These are phyloP conservation scores for Myotis planiceps DNA, from an alignment of 2,797 vertebrate species.

Conservation along the genomic window DNA sequence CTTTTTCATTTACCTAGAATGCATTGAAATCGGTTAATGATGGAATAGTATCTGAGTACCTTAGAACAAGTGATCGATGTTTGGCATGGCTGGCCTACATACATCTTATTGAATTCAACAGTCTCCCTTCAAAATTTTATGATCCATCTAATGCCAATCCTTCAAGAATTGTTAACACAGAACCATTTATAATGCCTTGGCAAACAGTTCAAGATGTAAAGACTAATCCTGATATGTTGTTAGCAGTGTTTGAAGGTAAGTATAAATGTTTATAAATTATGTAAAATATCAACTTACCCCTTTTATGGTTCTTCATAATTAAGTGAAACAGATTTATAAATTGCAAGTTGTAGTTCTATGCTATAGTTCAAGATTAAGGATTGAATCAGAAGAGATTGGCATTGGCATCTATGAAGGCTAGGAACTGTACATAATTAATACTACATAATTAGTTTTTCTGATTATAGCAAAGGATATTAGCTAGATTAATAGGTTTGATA, in stretches of 20 bases:
- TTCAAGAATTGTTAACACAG: slow-evolving; percentile 91
- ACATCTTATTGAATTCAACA: slow-evolving; percentile 93
- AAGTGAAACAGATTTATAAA: slow-evolving; percentile 11
- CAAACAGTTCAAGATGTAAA: slow-evolving; percentile 88
- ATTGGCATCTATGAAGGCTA: background rate
- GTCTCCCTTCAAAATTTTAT: slow-evolving; percentile 91
- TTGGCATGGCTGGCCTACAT: slow-evolving; percentile 95
- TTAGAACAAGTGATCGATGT: slow-evolving; percentile 90
- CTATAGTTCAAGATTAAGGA: slow-evolving; percentile 17
- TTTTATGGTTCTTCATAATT: slow-evolving; percentile 45
- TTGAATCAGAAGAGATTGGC: background rate
- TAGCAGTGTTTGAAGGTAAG: slow-evolving; percentile 94
- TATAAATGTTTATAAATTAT: slow-evolving; percentile 32
- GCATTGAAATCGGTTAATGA: slow-evolving; percentile 89
- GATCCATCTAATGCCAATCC: slow-evolving; percentile 92
- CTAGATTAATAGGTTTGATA: background rate
- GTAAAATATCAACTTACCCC: background rate
- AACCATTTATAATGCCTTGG: slow-evolving; percentile 94
- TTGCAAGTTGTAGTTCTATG: background rate
- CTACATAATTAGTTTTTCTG: slow-evolving; percentile 29
- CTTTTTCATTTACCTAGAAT: slow-evolving; percentile 86
- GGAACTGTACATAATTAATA: background rate
- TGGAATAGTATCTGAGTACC: slow-evolving; percentile 87
- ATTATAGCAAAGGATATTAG: background rate
- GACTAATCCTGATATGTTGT: slow-evolving; percentile 89